Evolutionary conservation across 2,113 vertebrate species (phyloP).

Genomic region (Oenanthe melanoleuca): DNA sequence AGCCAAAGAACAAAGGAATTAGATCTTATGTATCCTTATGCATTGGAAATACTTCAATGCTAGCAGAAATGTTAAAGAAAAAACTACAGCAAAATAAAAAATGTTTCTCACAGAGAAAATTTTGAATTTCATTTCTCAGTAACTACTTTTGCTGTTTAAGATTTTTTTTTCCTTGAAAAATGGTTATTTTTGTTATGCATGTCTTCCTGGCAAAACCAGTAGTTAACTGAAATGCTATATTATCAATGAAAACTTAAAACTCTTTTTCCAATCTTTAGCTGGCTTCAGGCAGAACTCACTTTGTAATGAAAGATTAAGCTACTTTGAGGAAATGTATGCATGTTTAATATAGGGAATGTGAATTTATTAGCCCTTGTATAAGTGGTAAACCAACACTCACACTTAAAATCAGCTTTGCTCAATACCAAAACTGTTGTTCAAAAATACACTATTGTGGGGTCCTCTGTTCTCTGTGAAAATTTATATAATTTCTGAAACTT

Average conservation of each 20-base stretch:
- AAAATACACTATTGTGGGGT: neutral
- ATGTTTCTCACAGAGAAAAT: neutral
- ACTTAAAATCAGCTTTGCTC: neutral
- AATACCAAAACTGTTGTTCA: neutral
- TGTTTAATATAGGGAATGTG: neutral
- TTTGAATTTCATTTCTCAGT: neutral
- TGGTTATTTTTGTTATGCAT: neutral
- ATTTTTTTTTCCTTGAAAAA: neutral
- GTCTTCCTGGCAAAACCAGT: neutral
- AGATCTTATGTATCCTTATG: neutral
- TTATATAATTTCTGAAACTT: neutral
- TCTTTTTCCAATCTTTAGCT: neutral
- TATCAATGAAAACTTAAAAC: neutral
- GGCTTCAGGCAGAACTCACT: neutral
- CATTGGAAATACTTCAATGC: neutral
- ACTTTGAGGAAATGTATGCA: neutral
- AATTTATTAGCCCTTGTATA: neutral
- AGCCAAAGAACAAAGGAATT: constrained; percentile 29
- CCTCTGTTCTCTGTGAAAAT: neutral
- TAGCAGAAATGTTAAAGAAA: neutral
- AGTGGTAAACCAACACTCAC: neutral
- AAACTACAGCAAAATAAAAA: neutral
- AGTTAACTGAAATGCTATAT: neutral
- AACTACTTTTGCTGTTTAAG: neutral
- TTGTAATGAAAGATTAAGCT: neutral